Conservation (phyloP, 2,113 vertebrate species). For the rat (Rattus norvegicus) region DNA sequence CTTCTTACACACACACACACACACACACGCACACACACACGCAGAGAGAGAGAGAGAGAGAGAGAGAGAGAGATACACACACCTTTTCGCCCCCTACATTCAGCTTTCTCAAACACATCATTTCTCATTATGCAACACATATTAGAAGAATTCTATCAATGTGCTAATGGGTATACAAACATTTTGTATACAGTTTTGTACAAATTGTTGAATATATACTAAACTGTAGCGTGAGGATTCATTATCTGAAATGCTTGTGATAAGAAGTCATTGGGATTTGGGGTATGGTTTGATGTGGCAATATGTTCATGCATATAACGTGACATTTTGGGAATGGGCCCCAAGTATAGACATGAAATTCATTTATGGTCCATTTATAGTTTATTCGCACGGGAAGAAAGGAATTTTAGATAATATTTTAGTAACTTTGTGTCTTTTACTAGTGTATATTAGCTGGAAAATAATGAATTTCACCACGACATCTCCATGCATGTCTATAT, state of each 20-base stretch:
- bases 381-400: not conserved
- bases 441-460: not conserved
- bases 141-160: not conserved
- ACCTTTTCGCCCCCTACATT: no score
- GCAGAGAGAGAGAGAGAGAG: no score
- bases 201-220: not conserved
- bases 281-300: not conserved
- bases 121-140: not conserved
- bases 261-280: not conserved
- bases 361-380: not conserved
- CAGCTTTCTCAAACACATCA: not conserved
- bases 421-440: not conserved
- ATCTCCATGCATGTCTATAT: not conserved
- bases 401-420: not conserved
- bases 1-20: no score
- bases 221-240: not conserved
- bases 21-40: not conserved
- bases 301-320: not conserved
- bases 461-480: not conserved
- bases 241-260: not conserved
- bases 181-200: not conserved
- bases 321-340: not conserved
- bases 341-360: not conserved
- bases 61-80: no score
- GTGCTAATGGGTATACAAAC: not conserved